Percentiles rank a stretch among this genome's conserved stretches.
phyloP scores from a whole-genome alignment of 2,113 vertebrate species.

The Neodon shergylaensis region DNA sequence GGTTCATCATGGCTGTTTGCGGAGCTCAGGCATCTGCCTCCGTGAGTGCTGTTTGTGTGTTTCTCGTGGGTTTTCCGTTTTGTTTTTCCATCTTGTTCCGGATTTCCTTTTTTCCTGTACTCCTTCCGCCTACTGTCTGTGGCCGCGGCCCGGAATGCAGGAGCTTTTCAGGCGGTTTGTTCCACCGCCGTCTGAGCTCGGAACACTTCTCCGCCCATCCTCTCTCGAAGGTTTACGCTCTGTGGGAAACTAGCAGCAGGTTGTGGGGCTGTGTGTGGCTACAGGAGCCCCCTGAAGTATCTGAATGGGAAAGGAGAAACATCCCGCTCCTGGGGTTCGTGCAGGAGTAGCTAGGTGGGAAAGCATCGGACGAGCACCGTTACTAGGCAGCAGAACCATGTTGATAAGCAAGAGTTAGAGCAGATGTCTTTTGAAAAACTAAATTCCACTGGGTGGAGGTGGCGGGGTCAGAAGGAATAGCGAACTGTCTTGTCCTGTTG shows the following conservation, averaged over 20 bases:
- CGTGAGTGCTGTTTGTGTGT: slow-evolving; percentile 60
- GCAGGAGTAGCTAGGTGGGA: neutral
- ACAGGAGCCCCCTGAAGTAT: neutral
- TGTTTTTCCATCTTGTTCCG: neutral
- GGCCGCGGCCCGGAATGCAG: neutral
- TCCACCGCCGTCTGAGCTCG: neutral
- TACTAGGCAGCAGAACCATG: neutral
- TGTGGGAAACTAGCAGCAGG: neutral
- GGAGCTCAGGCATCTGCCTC: accelerated
- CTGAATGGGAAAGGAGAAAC: neutral
- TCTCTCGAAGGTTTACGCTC: neutral
- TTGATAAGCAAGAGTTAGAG: neutral
- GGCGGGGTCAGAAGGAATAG: neutral
- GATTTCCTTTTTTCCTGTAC: neutral
- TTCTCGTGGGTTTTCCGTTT: neutral
- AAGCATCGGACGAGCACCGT: neutral
- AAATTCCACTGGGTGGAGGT: neutral
- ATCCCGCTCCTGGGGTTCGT: neutral
- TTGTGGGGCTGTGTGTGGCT: neutral
- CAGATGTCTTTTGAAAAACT: neutral
- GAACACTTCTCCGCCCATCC: neutral
- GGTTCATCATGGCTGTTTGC: slow-evolving; percentile 3
- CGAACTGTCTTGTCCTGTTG: neutral
- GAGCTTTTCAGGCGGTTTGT: neutral
- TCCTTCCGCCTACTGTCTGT: neutral